Percentiles rank a stretch among this genome's conserved stretches.
Conservation (phyloP, 2,797 vertebrate genomes). For the Sparidentex hasta region DNA sequence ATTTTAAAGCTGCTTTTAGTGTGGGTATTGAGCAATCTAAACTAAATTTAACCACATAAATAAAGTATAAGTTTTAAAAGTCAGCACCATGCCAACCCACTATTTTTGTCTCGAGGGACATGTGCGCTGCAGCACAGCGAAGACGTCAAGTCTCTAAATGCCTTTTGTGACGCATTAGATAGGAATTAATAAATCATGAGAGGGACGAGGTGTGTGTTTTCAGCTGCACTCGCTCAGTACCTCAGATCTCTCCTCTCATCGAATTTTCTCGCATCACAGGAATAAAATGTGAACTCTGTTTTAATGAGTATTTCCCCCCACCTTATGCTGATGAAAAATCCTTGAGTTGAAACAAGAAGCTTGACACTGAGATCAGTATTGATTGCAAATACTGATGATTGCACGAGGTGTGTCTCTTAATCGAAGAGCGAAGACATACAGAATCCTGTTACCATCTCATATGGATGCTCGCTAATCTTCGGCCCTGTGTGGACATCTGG, state of each 20-base stretch:
- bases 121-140: neutral
- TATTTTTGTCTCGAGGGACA: conserved; percentile 23
- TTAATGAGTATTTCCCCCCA: conserved; percentile 6
- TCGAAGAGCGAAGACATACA: conserved; percentile 33
- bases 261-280: conserved; percentile 17
- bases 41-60: conserved; percentile 38
- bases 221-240: conserved; percentile 24
- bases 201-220: conserved; percentile 31
- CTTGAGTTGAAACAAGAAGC: neutral
- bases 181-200: conserved; percentile 64
- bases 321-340: conserved; percentile 6
- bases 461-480: conserved; percentile 29
- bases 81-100: neutral
- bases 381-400: conserved; percentile 28
- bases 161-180: conserved; percentile 41
- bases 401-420: conserved; percentile 19
- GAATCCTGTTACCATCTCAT: conserved; percentile 41
- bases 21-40: neutral
- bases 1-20: neutral
- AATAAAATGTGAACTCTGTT: conserved; percentile 1
- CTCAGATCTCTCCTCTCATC: conserved; percentile 25
- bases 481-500: conserved; percentile 15
- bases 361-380: conserved; percentile 7
- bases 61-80: conserved; percentile 41
- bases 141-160: conserved; percentile 37